Percentiles rank a stretch among this genome's conserved stretches.
These are phyloP conservation scores for Eupithecia inturbata DNA, from an alignment of 2,888 invertebrate species.

Conservation along the genomic window DNA sequence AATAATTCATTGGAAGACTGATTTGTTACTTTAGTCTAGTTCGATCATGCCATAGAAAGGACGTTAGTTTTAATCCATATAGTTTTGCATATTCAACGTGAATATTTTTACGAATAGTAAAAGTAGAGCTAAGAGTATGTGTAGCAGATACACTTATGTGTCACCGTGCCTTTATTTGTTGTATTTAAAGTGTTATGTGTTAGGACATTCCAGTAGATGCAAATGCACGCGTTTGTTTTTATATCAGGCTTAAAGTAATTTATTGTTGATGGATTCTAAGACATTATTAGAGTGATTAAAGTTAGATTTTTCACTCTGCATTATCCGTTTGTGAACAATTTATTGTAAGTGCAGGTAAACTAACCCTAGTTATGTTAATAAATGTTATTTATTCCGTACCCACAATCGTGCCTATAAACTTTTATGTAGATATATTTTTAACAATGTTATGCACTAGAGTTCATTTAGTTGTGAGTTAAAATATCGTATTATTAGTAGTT, in stretches of 20 bases:
- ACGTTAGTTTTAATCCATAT: conserved; percentile 62
- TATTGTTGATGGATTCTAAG: conserved; percentile 35
- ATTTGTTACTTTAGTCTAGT: conserved; percentile 84
- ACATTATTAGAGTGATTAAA: conserved; percentile 16
- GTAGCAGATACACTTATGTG: conserved; percentile 72
- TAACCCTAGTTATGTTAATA: conserved; percentile 68
- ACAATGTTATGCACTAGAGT: conserved; percentile 75
- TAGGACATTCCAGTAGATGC: conserved; percentile 77
- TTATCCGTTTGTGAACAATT: conserved; percentile 23
- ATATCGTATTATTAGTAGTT: conserved; percentile 63
- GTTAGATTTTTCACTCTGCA: conserved; percentile 19
- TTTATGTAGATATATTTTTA: conserved; percentile 56
- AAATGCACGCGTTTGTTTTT: conserved; percentile 63
- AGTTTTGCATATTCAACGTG: conserved; percentile 60
- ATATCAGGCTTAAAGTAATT: conserved; percentile 34
- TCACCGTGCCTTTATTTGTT: conserved; percentile 82
- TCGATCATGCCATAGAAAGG: conserved; percentile 83
- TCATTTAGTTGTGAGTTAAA: conserved; percentile 74
- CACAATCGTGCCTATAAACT: conserved; percentile 80
- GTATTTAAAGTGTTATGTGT: conserved; percentile 54
- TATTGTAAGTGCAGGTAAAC: conserved; percentile 39
- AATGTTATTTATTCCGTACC: conserved; percentile 74
- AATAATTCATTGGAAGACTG: conserved; percentile 82
- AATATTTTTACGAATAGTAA: conserved; percentile 58
- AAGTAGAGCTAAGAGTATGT: conserved; percentile 57